Evolutionary conservation across 1,140 invertebrate species (phyloP).

Genomic region (silkworm (Bombyx mori)): ASM3026992v2 NC_085110.1:4960001-4960500

Average conservation of each 20-base stretch:
- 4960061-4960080: too few species aligned
- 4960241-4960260: slow-evolving; percentile 63
- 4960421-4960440: slow-evolving; percentile 67
- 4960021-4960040: too few species aligned
- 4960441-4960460: slow-evolving; percentile 60
- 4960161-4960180: too few species aligned
- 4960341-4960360: slow-evolving; percentile 70
- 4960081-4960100: too few species aligned
- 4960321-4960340: slow-evolving; percentile 62
- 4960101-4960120: too few species aligned
- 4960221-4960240: slow-evolving; percentile 62
- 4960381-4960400: slow-evolving; percentile 69
- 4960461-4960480: slow-evolving; percentile 61
- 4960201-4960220: slow-evolving; percentile 15
- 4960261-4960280: slow-evolving; percentile 43
- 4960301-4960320: slow-evolving; percentile 44
- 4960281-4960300: slow-evolving; percentile 44
- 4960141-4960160: too few species aligned
- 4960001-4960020: too few species aligned
- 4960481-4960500: slow-evolving; percentile 53
- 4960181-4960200: neutral
- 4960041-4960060: too few species aligned
- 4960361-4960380: slow-evolving; percentile 67
- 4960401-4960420: slow-evolving; percentile 59
- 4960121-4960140: too few species aligned